Percentiles rank a stretch among this genome's conserved stretches.
Evolutionary conservation across 2,888 invertebrate species (phyloP).

Genomic region (Neuroscelio doddi): DNA sequence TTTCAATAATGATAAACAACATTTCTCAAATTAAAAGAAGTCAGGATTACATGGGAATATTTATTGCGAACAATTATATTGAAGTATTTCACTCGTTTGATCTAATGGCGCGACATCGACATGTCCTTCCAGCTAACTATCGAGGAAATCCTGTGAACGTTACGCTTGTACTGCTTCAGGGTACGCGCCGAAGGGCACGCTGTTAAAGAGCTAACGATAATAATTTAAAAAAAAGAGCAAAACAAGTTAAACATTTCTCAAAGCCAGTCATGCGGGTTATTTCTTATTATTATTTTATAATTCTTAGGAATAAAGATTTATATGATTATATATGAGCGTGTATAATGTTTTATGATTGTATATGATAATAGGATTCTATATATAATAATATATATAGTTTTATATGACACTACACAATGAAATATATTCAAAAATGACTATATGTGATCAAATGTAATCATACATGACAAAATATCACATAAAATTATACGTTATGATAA

Average conservation of each 20-base stretch:
- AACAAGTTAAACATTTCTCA: conserved; percentile 7
- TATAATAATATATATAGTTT: too few relatives aligned
- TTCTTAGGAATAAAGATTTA: too few relatives aligned
- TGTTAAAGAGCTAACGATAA: neutral
- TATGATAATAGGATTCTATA: too few relatives aligned
- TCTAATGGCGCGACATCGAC: neutral
- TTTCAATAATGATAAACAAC: neutral
- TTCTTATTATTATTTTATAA: conserved; percentile 2
- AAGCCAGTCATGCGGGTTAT: conserved; percentile 1
- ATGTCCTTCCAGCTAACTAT: conserved; percentile 17
- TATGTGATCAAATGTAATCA: too few relatives aligned
- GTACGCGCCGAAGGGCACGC: conserved; percentile 10
- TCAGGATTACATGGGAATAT: neutral
- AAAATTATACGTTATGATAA: too few relatives aligned
- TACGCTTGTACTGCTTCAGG: conserved; percentile 16
- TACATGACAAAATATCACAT: too few relatives aligned
- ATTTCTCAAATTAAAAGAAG: conserved; percentile 4
- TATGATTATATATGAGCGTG: too few relatives aligned
- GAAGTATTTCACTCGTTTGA: too few relatives aligned
- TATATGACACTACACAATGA: too few relatives aligned
- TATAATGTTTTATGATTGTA: too few relatives aligned
- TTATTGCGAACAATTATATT: too few relatives aligned
- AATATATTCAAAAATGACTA: too few relatives aligned
- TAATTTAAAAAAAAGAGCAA: neutral
- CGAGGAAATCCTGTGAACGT: conserved; percentile 21